Conservation (phyloP, 2,888 invertebrate species). For the Lydus trimaculatus region DNA sequence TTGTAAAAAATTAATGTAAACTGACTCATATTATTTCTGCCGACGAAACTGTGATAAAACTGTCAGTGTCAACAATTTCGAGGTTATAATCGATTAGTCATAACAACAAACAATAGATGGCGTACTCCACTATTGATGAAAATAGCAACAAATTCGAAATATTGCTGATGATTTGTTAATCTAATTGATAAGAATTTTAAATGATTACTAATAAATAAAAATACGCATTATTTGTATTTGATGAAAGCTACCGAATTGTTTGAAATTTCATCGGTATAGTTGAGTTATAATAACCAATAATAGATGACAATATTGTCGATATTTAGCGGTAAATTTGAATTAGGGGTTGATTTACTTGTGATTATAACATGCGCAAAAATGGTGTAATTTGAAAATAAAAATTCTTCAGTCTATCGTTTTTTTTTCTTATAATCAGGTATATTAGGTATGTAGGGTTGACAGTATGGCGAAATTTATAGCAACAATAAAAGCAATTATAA, state of each 20-base stretch:
- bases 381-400: slow-evolving; percentile 21
- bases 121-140: not conserved
- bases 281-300: not conserved
- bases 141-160: too few relatives aligned
- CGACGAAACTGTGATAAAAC: not conserved
- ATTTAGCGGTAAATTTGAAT: slow-evolving; percentile 19
- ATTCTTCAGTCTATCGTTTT: not conserved
- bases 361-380: slow-evolving; percentile 2
- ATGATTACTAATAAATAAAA: too few relatives aligned
- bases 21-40: slow-evolving; percentile 12
- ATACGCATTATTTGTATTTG: too few relatives aligned
- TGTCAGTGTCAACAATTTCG: slow-evolving; percentile 17
- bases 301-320: not conserved
- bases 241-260: too few relatives aligned
- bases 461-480: slow-evolving; percentile 78
- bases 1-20: slow-evolving; percentile 18
- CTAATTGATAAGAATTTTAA: too few relatives aligned
- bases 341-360: slow-evolving; percentile 4
- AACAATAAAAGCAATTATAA: slow-evolving; percentile 82
- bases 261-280: too few relatives aligned
- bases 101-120: slow-evolving; percentile 12
- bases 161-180: too few relatives aligned
- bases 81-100: slow-evolving; percentile 19
- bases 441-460: not conserved
- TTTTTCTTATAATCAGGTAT: slow-evolving; percentile 12